Evolutionary conservation across 1,140 invertebrate species (phyloP).

Genomic region (Papilio xuthus): DNA sequence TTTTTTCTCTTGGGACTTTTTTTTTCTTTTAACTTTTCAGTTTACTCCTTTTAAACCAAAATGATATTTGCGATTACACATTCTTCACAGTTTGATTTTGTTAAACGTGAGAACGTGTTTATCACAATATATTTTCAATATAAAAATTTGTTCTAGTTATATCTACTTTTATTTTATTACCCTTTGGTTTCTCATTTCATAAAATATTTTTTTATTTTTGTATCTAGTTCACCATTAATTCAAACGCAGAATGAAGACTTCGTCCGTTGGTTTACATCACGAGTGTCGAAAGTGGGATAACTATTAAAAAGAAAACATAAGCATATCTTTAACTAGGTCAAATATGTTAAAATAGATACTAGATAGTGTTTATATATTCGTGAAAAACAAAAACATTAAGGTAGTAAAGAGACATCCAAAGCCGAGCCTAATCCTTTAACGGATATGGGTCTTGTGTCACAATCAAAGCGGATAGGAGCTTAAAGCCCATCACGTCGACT

Average conservation of each 20-base stretch:
- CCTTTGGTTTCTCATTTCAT: background rate
- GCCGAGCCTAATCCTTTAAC: constrained; percentile 16
- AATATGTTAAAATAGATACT: background rate
- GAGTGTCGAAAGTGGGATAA: constrained; percentile 15
- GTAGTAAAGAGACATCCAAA: constrained; percentile 1
- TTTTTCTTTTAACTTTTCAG: too few relatives aligned
- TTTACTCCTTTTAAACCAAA: too few relatives aligned
- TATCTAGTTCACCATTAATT: constrained; percentile 23
- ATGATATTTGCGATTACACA: too few relatives aligned
- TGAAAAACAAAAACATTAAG: background rate
- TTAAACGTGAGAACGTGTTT: background rate
- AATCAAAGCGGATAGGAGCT: constrained; percentile 13
- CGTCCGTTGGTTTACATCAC: background rate
- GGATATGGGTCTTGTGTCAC: constrained; percentile 19
- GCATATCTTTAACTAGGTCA: background rate
- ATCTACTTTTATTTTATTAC: background rate
- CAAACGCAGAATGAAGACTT: constrained; percentile 10
- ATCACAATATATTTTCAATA: background rate
- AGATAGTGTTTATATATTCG: background rate
- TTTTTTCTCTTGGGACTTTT: too few relatives aligned
- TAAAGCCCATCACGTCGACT: background rate
- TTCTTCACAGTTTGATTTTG: too few relatives aligned
- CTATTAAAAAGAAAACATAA: constrained; percentile 10
- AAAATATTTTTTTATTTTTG: constrained; percentile 19
- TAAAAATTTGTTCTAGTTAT: background rate